phyloP scores from a whole-genome alignment of 1,140 invertebrate species.

The Sycophila sp. region DNA sequence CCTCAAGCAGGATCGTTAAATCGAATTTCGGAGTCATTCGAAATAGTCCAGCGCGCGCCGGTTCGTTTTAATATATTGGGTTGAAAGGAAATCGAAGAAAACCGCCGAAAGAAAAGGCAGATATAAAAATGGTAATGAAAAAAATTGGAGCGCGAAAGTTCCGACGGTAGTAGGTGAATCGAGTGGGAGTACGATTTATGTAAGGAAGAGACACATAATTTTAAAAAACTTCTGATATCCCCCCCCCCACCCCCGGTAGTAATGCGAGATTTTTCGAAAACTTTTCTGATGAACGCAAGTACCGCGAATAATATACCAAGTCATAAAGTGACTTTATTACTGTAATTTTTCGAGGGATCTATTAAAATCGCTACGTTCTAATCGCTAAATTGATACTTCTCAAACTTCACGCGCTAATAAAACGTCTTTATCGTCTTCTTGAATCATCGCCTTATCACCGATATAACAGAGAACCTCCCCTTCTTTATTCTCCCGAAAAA shows the following conservation, averaged over 20 bases:
- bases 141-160: conserved; percentile 26
- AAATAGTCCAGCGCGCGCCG: neutral
- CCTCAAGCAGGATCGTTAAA: too few relatives aligned
- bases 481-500: too few relatives aligned
- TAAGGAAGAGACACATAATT: neutral
- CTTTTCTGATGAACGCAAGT: neutral
- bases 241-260: too few relatives aligned
- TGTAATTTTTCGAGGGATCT: too few relatives aligned
- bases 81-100: neutral
- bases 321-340: neutral
- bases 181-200: conserved; percentile 6
- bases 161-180: neutral
- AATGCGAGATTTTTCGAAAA: neutral
- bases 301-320: neutral
- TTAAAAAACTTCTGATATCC: neutral
- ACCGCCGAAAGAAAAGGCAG: neutral
- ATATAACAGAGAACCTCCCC: too few relatives aligned
- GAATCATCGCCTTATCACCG: too few relatives aligned
- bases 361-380: too few relatives aligned
- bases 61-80: neutral
- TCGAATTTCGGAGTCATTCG: neutral
- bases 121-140: conserved; percentile 20
- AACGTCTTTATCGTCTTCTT: too few relatives aligned
- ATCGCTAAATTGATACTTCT: too few relatives aligned
- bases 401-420: too few relatives aligned